These are phyloP conservation scores for Fabriciana adippe DNA, from an alignment of 2,888 invertebrate species.

Conservation along the genomic window DNA sequence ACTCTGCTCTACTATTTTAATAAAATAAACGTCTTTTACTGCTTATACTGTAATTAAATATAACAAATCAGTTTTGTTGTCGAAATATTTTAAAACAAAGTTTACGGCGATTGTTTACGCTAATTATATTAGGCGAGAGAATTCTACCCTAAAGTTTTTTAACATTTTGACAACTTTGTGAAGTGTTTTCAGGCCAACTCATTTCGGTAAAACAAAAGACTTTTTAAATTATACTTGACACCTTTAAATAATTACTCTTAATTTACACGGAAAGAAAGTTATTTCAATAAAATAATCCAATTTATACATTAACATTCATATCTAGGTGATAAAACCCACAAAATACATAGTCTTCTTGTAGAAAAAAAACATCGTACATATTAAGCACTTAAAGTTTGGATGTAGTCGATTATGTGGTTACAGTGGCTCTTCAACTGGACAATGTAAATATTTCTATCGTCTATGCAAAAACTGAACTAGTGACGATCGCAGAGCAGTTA, in stretches of 20 bases:
- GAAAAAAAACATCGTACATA: too few species aligned
- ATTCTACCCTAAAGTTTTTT: constrained; percentile 14
- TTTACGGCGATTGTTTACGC: background rate
- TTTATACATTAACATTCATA: too few species aligned
- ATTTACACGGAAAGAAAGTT: constrained; percentile 5
- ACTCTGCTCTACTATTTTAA: too few species aligned
- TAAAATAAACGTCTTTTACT: background rate
- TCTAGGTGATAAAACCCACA: too few species aligned
- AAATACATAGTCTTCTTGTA: too few species aligned
- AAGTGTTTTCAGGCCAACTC: constrained; percentile 11
- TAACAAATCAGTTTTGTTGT: constrained; percentile 8
- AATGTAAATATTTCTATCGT: too few species aligned
- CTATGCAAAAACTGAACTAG: too few species aligned
- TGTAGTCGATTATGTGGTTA: too few species aligned
- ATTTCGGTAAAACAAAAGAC: constrained; percentile 6
- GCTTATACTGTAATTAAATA: background rate
- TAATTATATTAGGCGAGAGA: constrained; percentile 6
- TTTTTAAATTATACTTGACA: constrained; percentile 13
- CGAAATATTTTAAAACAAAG: constrained; percentile 5
- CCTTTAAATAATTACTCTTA: constrained; percentile 6
- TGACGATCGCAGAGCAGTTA: too few species aligned
- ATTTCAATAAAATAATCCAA: background rate
- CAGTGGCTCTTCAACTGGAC: too few species aligned
- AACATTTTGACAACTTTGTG: constrained; percentile 13
- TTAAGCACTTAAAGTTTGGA: too few species aligned